These are phyloP conservation scores for Sylvilagus bachmani DNA, from an alignment of 2,113 vertebrate species.

Conservation along the genomic window DNA sequence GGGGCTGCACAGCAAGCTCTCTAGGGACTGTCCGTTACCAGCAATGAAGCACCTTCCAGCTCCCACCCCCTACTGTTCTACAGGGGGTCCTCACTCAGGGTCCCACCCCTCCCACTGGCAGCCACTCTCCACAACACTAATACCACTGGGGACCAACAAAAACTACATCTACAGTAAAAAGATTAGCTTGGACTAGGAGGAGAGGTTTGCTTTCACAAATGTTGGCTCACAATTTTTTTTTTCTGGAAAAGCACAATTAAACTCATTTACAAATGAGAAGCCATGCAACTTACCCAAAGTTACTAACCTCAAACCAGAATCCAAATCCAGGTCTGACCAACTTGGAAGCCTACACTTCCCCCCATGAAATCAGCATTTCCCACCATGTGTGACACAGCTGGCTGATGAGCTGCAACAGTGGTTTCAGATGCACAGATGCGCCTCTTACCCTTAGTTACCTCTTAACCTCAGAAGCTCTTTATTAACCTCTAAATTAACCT, in stretches of 20 bases:
- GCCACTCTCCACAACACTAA: neutral
- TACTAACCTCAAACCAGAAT: neutral
- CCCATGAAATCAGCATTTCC: neutral
- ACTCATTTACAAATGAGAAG: constrained; percentile 50
- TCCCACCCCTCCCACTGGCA: neutral
- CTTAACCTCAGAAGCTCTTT: too few relatives aligned
- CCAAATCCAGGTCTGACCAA: neutral
- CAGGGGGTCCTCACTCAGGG: neutral
- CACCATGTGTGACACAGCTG: neutral
- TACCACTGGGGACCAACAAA: neutral
- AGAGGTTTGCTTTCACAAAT: constrained; percentile 10
- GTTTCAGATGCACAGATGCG: neutral
- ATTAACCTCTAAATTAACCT: too few relatives aligned
- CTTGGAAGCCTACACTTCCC: neutral
- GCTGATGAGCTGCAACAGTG: neutral
- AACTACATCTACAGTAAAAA: neutral
- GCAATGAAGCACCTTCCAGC: neutral
- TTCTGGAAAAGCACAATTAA: neutral
- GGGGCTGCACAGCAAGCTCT: neutral
- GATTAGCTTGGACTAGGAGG: neutral
- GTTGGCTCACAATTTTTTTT: neutral
- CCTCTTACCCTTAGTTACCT: neutral
- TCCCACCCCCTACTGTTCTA: neutral
- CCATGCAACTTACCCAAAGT: constrained; percentile 11
- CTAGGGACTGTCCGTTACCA: neutral